Conservation (phyloP, 2,113 vertebrate genomes). For the Catharus minimus region DNA sequence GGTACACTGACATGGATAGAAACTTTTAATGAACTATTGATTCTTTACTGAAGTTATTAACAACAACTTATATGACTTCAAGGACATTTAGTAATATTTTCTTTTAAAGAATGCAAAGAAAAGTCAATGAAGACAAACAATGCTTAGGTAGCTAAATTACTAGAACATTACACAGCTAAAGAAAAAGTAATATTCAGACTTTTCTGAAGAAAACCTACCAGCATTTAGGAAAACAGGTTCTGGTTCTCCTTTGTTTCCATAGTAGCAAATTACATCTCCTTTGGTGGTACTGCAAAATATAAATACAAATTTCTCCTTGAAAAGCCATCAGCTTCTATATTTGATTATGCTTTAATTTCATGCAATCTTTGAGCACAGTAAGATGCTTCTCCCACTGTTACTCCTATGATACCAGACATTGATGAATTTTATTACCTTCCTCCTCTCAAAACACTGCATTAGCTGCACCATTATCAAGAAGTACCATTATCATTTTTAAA, state of each 20-base stretch:
- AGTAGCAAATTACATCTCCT: slow-evolving; percentile 94
- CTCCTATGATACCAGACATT: neutral
- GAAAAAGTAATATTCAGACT: neutral
- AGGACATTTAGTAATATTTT: neutral
- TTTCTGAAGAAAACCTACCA: slow-evolving; percentile 79
- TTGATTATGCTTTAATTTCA: slow-evolving; percentile 43
- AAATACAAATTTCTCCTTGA: slow-evolving; percentile 48
- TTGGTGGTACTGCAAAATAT: slow-evolving; percentile 81
- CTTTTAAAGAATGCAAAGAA: neutral
- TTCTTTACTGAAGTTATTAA: neutral
- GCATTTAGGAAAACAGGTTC: slow-evolving; percentile 85
- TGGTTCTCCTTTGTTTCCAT: slow-evolving; percentile 91
- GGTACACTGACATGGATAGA: neutral
- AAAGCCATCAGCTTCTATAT: slow-evolving; percentile 37
- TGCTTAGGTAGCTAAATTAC: neutral
- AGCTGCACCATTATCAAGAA: neutral
- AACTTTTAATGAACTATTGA: neutral
- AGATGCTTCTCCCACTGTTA: slow-evolving; percentile 1
- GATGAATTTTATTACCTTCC: neutral
- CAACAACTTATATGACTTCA: neutral
- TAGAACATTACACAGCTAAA: neutral
- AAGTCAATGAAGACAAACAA: neutral
- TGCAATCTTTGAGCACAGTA: slow-evolving; percentile 3
- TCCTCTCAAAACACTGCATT: neutral
- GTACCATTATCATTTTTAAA: neutral